Evolutionary conservation across 2,888 invertebrate species (phyloP).

Genomic region (Resseliella maxima): DNA sequence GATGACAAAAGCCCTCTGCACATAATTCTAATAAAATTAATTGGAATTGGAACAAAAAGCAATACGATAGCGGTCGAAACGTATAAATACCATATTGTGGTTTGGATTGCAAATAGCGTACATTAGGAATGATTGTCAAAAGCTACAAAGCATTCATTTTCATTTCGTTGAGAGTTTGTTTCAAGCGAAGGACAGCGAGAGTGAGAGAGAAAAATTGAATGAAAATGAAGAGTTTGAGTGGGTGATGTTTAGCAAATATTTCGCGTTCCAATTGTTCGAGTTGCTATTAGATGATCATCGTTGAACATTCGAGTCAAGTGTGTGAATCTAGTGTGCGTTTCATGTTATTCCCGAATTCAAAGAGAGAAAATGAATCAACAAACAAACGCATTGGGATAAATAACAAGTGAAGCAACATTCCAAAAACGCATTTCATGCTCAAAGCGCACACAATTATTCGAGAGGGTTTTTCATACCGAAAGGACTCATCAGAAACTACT

Average conservation of each 20-base stretch:
- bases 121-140: slow-evolving; percentile 6
- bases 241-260: slow-evolving; percentile 24
- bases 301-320: not conserved
- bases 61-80: not conserved
- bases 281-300: slow-evolving; percentile 13
- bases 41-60: slow-evolving; percentile 27
- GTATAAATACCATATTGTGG: slow-evolving; percentile 41
- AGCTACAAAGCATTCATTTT: slow-evolving; percentile 39
- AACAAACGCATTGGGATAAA: not conserved
- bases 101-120: slow-evolving; percentile 19
- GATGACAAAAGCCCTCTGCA: slow-evolving; percentile 41
- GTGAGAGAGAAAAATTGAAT: not conserved
- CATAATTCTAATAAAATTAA: slow-evolving; percentile 47
- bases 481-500: slow-evolving; percentile 7
- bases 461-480: not conserved
- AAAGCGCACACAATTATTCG: not conserved
- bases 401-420: slow-evolving; percentile 44
- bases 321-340: not conserved
- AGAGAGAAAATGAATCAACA: not conserved
- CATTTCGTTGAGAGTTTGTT: not conserved
- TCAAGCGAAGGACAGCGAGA: not conserved
- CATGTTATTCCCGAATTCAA: not conserved
- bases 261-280: slow-evolving; percentile 16
- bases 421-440: not conserved
- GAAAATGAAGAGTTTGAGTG: not conserved